Evolutionary conservation across 2,113 vertebrate genomes (phyloP).

Genomic region (Atractosteus spatula): DNA sequence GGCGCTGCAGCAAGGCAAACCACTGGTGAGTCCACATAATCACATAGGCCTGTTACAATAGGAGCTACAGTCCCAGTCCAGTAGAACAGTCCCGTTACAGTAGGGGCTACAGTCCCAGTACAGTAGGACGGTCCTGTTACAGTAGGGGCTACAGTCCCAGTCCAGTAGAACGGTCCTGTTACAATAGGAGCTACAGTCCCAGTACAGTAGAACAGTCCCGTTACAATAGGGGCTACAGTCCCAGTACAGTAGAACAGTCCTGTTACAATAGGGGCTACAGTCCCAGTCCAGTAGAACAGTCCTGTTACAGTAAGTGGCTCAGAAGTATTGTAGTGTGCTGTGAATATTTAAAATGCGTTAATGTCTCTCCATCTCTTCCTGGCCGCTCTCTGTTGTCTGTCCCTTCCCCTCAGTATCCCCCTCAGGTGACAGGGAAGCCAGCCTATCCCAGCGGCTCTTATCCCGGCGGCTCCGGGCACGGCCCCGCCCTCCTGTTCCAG

Average conservation of each 20-base stretch:
- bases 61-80: not conserved
- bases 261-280: too few relatives aligned
- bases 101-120: not conserved
- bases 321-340: too few relatives aligned
- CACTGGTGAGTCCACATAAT: slow-evolving; percentile 62
- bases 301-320: too few relatives aligned
- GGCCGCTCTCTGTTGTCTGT: not conserved
- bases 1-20: slow-evolving; percentile 73
- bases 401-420: slow-evolving; percentile 48
- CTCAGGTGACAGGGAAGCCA: slow-evolving; percentile 73
- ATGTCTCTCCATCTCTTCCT: slow-evolving; percentile 16
- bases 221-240: too few relatives aligned
- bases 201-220: too few relatives aligned
- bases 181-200: too few relatives aligned
- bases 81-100: not conserved
- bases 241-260: too few relatives aligned
- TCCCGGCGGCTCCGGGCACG: slow-evolving; percentile 61
- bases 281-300: too few relatives aligned
- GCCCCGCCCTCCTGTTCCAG: slow-evolving; percentile 70
- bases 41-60: not conserved
- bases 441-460: slow-evolving; percentile 75
- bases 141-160: not conserved
- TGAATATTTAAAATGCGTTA: too few relatives aligned
- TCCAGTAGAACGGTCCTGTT: too few relatives aligned
- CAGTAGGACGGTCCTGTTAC: slow-evolving; percentile 14